phyloP scores from a whole-genome alignment of 2,113 vertebrate species.

The Xerus inauris region DNA sequence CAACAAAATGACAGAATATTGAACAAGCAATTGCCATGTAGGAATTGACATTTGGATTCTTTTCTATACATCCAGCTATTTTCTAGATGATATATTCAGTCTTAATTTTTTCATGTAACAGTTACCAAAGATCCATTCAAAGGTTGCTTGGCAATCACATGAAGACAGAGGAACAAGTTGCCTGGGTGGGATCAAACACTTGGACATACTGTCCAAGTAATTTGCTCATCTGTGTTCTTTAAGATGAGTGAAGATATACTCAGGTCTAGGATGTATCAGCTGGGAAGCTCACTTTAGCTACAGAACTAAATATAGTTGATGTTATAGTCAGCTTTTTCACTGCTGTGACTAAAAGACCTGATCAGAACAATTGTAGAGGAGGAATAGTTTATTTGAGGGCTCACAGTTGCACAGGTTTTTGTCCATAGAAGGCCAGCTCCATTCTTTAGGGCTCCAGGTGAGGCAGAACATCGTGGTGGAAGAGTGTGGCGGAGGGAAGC shows the following conservation, averaged over 20 bases:
- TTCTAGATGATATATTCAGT: not conserved
- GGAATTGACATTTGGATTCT: not conserved
- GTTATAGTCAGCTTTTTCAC: too few species aligned
- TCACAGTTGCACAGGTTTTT: too few species aligned
- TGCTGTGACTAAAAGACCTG: too few species aligned
- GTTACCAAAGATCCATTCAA: not conserved
- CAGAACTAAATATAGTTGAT: not conserved
- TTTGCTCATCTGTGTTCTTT: not conserved
- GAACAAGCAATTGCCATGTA: not conserved
- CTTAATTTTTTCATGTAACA: not conserved
- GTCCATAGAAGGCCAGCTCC: too few species aligned
- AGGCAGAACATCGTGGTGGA: too few species aligned
- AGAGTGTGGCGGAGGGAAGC: too few species aligned
- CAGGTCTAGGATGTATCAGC: not conserved
- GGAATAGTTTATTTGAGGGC: too few species aligned
- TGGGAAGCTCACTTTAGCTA: not conserved
- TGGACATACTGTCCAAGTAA: not conserved
- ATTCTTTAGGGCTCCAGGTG: too few species aligned
- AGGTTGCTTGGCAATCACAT: not conserved
- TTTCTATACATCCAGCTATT: not conserved
- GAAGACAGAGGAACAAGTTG: not conserved
- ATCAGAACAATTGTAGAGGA: too few species aligned
- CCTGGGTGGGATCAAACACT: not conserved
- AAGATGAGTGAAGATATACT: not conserved
- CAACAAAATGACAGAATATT: not conserved